Evolutionary conservation across 2,797 vertebrate genomes (phyloP).

Genomic region (Loriculus beryllinus): DNA sequence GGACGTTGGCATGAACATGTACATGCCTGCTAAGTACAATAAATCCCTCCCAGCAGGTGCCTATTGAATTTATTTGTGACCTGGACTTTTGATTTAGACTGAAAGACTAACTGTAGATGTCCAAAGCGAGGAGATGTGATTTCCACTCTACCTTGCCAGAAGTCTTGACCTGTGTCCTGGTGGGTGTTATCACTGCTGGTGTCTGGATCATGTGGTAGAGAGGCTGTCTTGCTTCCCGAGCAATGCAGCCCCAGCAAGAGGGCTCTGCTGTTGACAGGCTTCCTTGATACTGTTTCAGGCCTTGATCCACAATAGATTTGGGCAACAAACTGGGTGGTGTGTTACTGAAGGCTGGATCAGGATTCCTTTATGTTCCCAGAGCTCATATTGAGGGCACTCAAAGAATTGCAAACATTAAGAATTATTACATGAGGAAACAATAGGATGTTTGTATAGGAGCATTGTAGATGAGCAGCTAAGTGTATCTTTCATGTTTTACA

Average conservation of each 20-base stretch:
- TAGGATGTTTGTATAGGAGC: neutral
- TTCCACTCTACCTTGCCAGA: neutral
- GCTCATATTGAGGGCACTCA: neutral
- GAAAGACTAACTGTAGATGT: neutral
- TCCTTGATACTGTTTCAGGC: neutral
- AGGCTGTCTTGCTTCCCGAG: neutral
- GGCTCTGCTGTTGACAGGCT: neutral
- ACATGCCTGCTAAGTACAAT: neutral
- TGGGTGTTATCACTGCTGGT: neutral
- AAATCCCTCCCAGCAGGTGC: neutral
- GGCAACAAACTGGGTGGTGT: neutral
- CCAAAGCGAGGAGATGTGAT: neutral
- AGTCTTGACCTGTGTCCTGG: neutral
- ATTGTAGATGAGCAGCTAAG: neutral
- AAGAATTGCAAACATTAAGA: neutral
- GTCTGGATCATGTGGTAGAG: neutral
- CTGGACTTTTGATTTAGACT: neutral
- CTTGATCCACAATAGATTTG: neutral
- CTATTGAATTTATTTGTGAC: neutral
- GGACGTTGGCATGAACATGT: fast-evolving
- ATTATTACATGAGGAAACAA: neutral
- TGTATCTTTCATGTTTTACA: neutral
- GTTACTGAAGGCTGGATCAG: neutral
- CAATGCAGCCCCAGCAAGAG: neutral
- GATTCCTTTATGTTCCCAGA: neutral